Evolutionary conservation across 1,140 invertebrate genomes (phyloP), one percentile per base, ranked within the genome.

Genomic region (Lycorma delicatula): DNA sequence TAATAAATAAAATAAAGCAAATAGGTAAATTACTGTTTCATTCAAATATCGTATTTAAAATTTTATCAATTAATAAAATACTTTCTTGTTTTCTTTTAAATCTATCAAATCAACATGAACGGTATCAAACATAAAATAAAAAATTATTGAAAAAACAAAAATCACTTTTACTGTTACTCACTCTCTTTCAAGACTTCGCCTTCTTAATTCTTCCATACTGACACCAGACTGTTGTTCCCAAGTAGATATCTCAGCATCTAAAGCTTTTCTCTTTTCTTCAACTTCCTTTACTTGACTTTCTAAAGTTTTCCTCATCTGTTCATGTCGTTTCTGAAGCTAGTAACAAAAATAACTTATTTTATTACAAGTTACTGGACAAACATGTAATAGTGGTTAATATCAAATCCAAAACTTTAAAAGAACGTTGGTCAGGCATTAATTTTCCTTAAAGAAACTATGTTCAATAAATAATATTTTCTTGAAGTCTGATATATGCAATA

Each of bases 171-270:
- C 47, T 60, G 48, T 58, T 64, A 82, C 84, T 83, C 66, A 87
- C 85, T 89, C 87, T 81, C 89, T 91, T 41, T 93, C 90, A 61
- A 93, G 76, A 65, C 85, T 89, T 67, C 86, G 80, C 56, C 90
- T 79, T 58, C 89, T 80, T 55, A 93, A 75, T 69, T 93, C 90
- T 68, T 92, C 90, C 60, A 93, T 81, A 70, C 86, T 91, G 29
- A 91, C 81, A 60, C 88, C 87, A 68, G 89, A 90, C n/a, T 85
- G 79, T 60, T 89, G 85, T 74, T 97, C 93, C 92, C 93, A 97
- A 27, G 81, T 73, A 60, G 82, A 75, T 67, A 86, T 91, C 69
- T 98, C 95, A n/a, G 82, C 76, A 63, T 92, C 89, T 65, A 95
- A 91, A 18, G 83, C 81, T 61, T 84, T 80, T 68, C 89, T 79